phyloP scores from a whole-genome alignment of 1,140 invertebrate species.

The Propsilocerus akamusi region DNA sequence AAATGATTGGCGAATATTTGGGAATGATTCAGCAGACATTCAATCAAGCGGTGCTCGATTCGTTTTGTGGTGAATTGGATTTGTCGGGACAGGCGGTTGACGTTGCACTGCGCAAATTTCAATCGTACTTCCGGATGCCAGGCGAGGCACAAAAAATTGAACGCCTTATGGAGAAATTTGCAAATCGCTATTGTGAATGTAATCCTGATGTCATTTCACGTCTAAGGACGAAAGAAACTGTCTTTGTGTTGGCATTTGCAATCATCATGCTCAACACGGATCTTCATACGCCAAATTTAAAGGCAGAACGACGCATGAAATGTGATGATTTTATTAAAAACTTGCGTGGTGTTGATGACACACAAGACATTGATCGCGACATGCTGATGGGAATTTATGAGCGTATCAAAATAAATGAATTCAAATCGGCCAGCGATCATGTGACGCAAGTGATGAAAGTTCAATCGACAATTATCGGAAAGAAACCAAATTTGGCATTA shows the following conservation, averaged over 20 bases:
- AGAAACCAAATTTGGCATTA: conserved; percentile 87
- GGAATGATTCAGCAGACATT: conserved; percentile 91
- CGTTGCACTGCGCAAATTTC: conserved; percentile 88
- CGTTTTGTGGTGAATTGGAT: conserved; percentile 86
- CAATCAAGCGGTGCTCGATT: conserved; percentile 91
- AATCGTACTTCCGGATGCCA: conserved; percentile 92
- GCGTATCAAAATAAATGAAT: conserved; percentile 86
- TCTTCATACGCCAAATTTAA: conserved; percentile 89
- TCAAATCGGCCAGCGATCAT: conserved; percentile 92
- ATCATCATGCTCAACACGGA: conserved; percentile 99
- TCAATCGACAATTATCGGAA: conserved; percentile 92
- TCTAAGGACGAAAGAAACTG: conserved; percentile 68
- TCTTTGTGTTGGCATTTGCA: conserved; percentile 95
- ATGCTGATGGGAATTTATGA: conserved; percentile 92
- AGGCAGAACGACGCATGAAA: conserved; percentile 89
- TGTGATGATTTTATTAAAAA: conserved; percentile 95
- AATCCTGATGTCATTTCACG: conserved; percentile 77
- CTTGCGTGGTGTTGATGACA: conserved; percentile 81
- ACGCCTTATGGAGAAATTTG: conserved; percentile 90
- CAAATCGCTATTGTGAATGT: conserved; percentile 82
- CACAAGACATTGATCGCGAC: conserved; percentile 80
- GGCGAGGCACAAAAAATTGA: conserved; percentile 99
- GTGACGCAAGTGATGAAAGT: conserved; percentile 91
- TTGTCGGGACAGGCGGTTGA: conserved; percentile 94
- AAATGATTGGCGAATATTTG: conserved; percentile 98